A percentile compares a stretch with the other conserved stretches of the same genome.
phyloP scores from a whole-genome alignment of 1,140 invertebrate genomes.

The Drosophila hydei region DNA sequence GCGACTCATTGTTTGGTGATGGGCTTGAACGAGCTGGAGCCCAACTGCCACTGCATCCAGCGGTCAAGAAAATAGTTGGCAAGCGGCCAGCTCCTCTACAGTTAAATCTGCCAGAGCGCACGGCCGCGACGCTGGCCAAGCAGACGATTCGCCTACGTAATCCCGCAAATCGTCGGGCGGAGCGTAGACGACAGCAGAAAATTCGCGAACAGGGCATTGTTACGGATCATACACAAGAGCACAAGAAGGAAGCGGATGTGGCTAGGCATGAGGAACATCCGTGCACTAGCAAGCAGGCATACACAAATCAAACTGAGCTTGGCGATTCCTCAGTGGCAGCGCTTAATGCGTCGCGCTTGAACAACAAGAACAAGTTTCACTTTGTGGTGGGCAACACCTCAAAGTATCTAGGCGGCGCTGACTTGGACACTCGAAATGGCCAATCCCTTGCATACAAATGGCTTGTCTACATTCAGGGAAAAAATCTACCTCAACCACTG shows the following conservation, averaged over 20 bases:
- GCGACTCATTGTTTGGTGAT: constrained; percentile 55
- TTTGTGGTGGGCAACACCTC: constrained; percentile 93
- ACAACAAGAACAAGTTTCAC: constrained; percentile 74
- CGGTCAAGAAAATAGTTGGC: constrained; percentile 88
- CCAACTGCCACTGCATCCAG: constrained; percentile 89
- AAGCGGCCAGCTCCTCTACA: constrained; percentile 83
- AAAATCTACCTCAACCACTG: constrained; percentile 86
- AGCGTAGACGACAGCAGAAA: constrained; percentile 54
- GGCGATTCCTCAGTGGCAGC: constrained; percentile 19
- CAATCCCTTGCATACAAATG: constrained; percentile 94
- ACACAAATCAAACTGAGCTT: constrained; percentile 55
- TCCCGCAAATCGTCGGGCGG: constrained; percentile 48
- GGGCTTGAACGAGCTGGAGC: constrained; percentile 32
- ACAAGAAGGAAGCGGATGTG: constrained; percentile 14
- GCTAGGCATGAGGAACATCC: constrained; percentile 48
- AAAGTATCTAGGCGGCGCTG: constrained; percentile 88
- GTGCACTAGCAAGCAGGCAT: constrained; percentile 61
- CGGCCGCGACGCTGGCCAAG: constrained; percentile 84
- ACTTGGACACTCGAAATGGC: constrained; percentile 4
- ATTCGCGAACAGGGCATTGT: constrained; percentile 72
- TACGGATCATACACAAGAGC: constrained; percentile 66
- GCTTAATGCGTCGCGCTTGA: constrained; percentile 65
- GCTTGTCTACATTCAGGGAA: constrained; percentile 91
- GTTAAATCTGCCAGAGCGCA: constrained; percentile 84
- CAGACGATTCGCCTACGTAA: constrained; percentile 73